Evolutionary conservation across 2,797 vertebrate genomes (phyloP), one percentile per base, ranked within the genome.

Genomic region (Macrochelys suwanniensis): DNA sequence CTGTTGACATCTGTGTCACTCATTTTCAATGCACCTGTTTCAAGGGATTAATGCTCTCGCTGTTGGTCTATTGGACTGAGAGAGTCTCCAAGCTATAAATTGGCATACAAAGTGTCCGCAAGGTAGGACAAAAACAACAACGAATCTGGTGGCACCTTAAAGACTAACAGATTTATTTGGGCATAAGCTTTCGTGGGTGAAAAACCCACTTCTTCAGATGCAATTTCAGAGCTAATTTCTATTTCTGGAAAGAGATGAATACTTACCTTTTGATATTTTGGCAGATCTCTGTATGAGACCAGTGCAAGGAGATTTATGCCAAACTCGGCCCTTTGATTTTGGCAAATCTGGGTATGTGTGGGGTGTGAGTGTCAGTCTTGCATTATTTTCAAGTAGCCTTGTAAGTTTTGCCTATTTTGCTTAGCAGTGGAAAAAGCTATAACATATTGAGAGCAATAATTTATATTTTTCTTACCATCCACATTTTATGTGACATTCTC

Each of bases 401-500:
- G 4, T 61, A 37, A 84, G 88, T 88, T 45, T 56, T 49, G 3
- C 1, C 47, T 71, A 37, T 10, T 49, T 74, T 82, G 33, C 57
- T 25, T 84, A 1, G 15, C 3, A 65, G 42, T 26, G 2, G 45
- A 23, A 84, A 16, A 21, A 4, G 7, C 59, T 33, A 80, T 5
- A 78, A 83, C 47, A 92, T 89, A 87, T 1, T 31, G 25, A 90
- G 88, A 37, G 47, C 16, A 90, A 42, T 1, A 11, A 2, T 6
- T n/a, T 37, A 88, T 94, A 85, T 84, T 42, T 80, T 50, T 51
- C 12, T 61, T 91, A 16, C 74, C 42, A 82, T 87, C 71, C 93
- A 82, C 56, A 89, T 94, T 94, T 92, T 61, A 77, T 91, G 54
- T 91, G 91, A 84, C 80, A 93, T 77, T 91, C 28, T 61, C 2